Base-by-base conservation (phyloP, 2,888 invertebrate genomes). In the Rugalucina vietnamica region DNA sequence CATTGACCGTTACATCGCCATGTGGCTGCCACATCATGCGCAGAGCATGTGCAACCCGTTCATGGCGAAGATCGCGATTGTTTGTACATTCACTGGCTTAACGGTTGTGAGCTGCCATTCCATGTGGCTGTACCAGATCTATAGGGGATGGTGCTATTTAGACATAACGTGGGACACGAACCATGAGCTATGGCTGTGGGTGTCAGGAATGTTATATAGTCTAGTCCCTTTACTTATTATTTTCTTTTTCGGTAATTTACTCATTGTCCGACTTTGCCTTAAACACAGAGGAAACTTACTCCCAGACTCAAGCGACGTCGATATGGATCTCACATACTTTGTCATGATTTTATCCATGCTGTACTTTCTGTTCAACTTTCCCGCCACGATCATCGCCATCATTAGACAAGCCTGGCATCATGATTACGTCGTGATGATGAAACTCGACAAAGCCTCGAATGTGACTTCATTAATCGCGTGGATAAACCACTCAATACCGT, bases 81-180 rank as follows among this genome's bases (percentile, higher is more conserved):
- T 88, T 10, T 83, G 91, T 57, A 88, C 93, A 21, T 54, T 90
- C 21, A 87, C 91, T 3, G 91, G 91, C 0, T 84, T 93, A 43
- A 79, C 91, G 10, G 89, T 90, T 27, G 82, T 93, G 54, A 91
- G 91, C 81, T 89, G 93, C 1, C 93, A 93, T 78, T 91, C 92
- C 8, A 91, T 93, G 92, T 93, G 93, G 93, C 91, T 89, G 4
- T 92, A 89, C 73, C 89, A 90, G 32, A 83, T 93, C n/a, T 79
- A 85, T 12, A 76, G 81, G 10, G 82, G 90, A 10, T 88, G 88
- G 21, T 90, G 65, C 24, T 65, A 18, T 8, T 12, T 65, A 34
- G 34, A 65, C 34, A 29, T 29, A 3, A 10, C 32, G 34, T 65
- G 32, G 65, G 65, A 65, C 24, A 3, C 29, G 1, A 65, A 65